These are phyloP conservation scores for Amia ocellicauda DNA, from an alignment of 2,113 vertebrate genomes.

Conservation along the genomic window DNA sequence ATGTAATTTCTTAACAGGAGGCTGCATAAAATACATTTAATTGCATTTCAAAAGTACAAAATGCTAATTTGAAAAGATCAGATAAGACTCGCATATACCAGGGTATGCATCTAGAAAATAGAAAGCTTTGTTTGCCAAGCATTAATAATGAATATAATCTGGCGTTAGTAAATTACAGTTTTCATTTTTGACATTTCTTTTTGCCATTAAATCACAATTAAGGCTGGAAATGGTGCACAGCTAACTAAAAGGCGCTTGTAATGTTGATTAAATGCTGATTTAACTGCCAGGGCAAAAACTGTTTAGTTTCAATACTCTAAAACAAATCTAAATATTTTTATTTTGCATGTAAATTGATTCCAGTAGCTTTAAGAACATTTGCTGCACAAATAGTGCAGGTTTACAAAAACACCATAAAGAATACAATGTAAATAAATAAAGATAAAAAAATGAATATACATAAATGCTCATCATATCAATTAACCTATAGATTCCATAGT, in stretches of 20 bases:
- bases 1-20: conserved; percentile 50
- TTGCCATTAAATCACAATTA: conserved; percentile 60
- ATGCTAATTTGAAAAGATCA: conserved; percentile 47
- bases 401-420: too few species aligned
- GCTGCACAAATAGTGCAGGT: too few species aligned
- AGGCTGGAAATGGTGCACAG: conserved; percentile 49
- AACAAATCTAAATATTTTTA: too few species aligned
- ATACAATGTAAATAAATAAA: too few species aligned
- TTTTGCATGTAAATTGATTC: too few species aligned
- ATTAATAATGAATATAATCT: conserved; percentile 52
- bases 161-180: conserved; percentile 51
- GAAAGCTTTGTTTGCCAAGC: conserved; percentile 50
- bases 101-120: conserved; percentile 22
- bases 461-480: too few species aligned
- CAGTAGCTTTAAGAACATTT: too few species aligned
- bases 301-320: neutral
- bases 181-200: conserved; percentile 50
- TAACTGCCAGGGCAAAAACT: neutral
- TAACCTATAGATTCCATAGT: too few species aligned
- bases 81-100: conserved; percentile 30
- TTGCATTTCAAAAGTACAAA: conserved; percentile 49
- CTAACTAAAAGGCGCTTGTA: conserved; percentile 44
- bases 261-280: conserved; percentile 39
- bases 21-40: conserved; percentile 44
- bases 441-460: too few species aligned